A percentile compares a stretch with the other conserved stretches of the same genome.
Conservation (phyloP, 2,888 invertebrate genomes). For the Machimus atricapillus region DNA sequence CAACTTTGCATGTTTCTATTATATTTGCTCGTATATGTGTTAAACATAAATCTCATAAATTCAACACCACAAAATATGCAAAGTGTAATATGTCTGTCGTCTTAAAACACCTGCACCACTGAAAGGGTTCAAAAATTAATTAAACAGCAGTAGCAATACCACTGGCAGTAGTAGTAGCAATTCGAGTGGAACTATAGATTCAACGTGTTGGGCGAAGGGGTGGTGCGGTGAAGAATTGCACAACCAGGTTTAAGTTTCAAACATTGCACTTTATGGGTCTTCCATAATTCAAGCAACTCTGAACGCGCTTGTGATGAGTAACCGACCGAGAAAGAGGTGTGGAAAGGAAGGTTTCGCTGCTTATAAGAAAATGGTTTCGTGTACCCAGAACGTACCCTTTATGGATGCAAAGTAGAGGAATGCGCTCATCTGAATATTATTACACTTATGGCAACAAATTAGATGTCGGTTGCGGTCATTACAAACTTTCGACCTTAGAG, state of each 20-base stretch:
- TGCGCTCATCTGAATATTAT: slow-evolving; percentile 36
- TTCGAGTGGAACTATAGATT: slow-evolving; percentile 18
- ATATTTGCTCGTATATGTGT: slow-evolving; percentile 26
- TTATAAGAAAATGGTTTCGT: slow-evolving; percentile 26
- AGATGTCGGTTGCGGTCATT: slow-evolving; percentile 34
- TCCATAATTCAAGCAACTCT: slow-evolving; percentile 24
- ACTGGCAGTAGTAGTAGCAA: slow-evolving; percentile 7
- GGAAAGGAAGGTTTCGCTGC: not conserved
- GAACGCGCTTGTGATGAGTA: slow-evolving; percentile 19
- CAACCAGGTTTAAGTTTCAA: slow-evolving; percentile 8
- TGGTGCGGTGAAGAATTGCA: not conserved
- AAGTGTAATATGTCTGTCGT: slow-evolving; percentile 45
- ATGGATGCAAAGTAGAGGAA: slow-evolving; percentile 20
- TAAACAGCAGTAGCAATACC: slow-evolving; percentile 21
- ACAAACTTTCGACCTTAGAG: slow-evolving; percentile 28
- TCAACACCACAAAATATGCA: slow-evolving; percentile 47
- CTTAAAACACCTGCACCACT: slow-evolving; percentile 44
- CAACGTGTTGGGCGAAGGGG: not conserved
- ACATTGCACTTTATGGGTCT: slow-evolving; percentile 35
- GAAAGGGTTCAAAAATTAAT: slow-evolving; percentile 40
- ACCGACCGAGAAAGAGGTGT: not conserved
- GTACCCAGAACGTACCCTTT: not conserved
- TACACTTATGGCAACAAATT: slow-evolving; percentile 35
- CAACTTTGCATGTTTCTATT: slow-evolving; percentile 27
- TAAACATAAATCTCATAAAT: slow-evolving; percentile 45